Base-by-base conservation (phyloP, 2,797 vertebrate genomes). In the Cottoperca gobio region DNA sequence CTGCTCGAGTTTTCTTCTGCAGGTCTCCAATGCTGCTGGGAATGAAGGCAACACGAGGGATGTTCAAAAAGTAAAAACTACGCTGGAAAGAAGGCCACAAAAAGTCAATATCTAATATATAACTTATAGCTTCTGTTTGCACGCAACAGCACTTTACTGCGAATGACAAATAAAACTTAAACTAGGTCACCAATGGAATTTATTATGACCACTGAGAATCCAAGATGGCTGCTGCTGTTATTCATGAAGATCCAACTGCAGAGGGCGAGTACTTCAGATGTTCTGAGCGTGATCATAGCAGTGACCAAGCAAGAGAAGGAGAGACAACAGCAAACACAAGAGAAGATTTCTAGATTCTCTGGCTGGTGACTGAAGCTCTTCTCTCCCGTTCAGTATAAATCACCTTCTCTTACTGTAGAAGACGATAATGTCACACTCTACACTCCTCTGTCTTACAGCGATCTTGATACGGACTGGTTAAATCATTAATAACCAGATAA, bases 401-500 rank as follows among this genome's bases (percentile, higher is more conserved):
- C 72, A 66, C 70, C 45, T 35, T 73, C 49, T 73, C 46, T 12
- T 19, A 60, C 63, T 45, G 50, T 46, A 58, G 43, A 11, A 66
- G 65, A 54, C 61, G 52, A 46, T 70, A 66, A 63, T 42, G 50
- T 60, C 54, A 14, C 67, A n/a, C 53, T 63, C 42, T 49, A 81
- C 64, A 81, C 63, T 48, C 45, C 64, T 73, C 52, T 68, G 75
- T 72, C 52, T 82, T 12, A 46, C 60, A 28, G 45, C 6, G 8
- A 87, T 89, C 83, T 82, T 48, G 82, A 87, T 86, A 78, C 2
- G 9, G 58, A 45, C 58, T 78, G 67, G 59, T 87, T 88, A 86
- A 60, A 62, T 67, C 83, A 72, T 86, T 86, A 84, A 84, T 43
- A 23, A 50, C 21, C 62, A 86, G 84, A 89, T 89, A 88, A 88